Conservation (phyloP, 2,113 vertebrate genomes). For the Psophia crepitans region DNA sequence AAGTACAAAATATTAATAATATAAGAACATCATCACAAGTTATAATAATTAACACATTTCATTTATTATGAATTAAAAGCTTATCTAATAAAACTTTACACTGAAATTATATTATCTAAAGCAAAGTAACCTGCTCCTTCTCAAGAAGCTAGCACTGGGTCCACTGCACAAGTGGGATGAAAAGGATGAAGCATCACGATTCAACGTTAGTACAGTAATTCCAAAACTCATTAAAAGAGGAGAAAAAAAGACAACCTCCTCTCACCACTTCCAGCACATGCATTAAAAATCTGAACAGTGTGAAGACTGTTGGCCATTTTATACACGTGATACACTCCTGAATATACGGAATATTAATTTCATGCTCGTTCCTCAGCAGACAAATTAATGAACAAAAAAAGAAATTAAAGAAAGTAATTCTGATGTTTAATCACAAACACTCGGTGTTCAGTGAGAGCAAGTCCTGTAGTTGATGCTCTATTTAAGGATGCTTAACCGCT, state of each 20-base stretch:
- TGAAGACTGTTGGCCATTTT: background rate
- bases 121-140: background rate
- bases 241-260: background rate
- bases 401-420: background rate
- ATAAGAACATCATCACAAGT: background rate
- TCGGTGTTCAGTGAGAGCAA: background rate
- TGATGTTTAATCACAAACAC: background rate
- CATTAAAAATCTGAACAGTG: background rate
- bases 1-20: background rate
- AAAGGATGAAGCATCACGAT: background rate
- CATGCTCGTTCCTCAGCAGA: background rate
- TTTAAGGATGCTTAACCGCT: background rate
- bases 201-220: background rate
- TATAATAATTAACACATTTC: background rate
- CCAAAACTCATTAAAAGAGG: background rate
- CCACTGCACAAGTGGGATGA: background rate
- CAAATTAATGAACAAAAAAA: background rate
- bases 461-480: background rate
- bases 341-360: background rate
- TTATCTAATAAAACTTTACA: background rate
- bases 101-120: background rate
- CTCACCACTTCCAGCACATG: background rate
- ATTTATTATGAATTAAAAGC: background rate
- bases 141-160: background rate
- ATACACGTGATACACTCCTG: background rate